A percentile compares a stretch with the other conserved stretches of the same genome.
Evolutionary conservation across 37 sponge, comb jelly and placozoan genomes (phyloP).

Genomic region (Lycopodina hypogea): DNA sequence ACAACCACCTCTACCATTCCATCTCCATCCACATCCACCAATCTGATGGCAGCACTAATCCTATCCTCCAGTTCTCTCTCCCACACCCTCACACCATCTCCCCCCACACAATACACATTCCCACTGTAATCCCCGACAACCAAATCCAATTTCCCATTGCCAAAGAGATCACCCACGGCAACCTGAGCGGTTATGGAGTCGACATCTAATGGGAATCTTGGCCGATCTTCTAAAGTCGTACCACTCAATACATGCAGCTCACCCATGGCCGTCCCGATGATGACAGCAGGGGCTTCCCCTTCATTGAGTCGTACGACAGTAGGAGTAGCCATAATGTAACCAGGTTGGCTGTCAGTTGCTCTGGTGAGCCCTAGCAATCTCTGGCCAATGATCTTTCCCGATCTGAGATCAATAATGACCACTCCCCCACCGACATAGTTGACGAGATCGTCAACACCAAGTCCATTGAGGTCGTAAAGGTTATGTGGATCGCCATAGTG

Average conservation of each 20-base stretch:
- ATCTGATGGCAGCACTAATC: background rate
- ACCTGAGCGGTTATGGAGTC: conserved; percentile 70
- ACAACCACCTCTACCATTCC: conserved; percentile 43
- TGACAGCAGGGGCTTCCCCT: conserved; percentile 16
- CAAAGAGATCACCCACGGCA: conserved; percentile 55
- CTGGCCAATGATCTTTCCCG: conserved; percentile 42
- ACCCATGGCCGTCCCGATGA: conserved; percentile 52
- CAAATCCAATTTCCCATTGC: conserved; percentile 41
- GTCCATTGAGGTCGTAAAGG: conserved; percentile 8
- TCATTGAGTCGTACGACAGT: conserved; percentile 42
- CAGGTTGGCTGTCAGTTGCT: conserved; percentile 51
- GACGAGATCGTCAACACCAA: conserved; percentile 39
- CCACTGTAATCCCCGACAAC: conserved; percentile 71
- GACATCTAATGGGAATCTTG: conserved; percentile 45
- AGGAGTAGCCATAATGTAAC: conserved; percentile 61
- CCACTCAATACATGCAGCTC: conserved; percentile 52
- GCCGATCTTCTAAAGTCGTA: background rate
- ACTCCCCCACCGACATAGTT: conserved; percentile 55
- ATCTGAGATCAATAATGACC: conserved; percentile 50
- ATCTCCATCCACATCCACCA: conserved; percentile 45
- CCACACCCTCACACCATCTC: conserved; percentile 3
- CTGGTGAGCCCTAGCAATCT: conserved; percentile 43
- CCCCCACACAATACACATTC: conserved; percentile 54
- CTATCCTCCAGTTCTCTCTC: background rate
- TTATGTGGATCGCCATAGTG: conserved; percentile 44